These are phyloP conservation scores for Rhinatrema bivittatum DNA, from an alignment of 2,797 vertebrate genomes.

Conservation along the genomic window DNA sequence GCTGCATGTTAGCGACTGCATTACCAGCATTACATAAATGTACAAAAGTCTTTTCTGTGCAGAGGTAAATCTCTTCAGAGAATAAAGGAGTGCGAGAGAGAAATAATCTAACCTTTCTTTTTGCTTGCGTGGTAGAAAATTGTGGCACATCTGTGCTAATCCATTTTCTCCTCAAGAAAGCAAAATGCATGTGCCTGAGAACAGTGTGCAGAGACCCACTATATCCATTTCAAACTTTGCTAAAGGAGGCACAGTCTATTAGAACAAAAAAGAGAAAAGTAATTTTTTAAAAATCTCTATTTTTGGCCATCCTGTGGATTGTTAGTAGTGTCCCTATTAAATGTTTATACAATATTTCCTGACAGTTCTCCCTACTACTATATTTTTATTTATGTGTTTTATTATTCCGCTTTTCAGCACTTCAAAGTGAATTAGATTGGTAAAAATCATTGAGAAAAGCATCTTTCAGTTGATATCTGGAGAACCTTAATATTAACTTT, in stretches of 20 bases:
- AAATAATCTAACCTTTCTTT: accelerated
- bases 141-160: accelerated
- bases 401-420: too few relatives aligned
- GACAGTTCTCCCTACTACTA: too few relatives aligned
- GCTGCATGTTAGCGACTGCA: slow-evolving; percentile 53
- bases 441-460: too few relatives aligned
- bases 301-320: too few relatives aligned
- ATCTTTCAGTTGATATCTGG: too few relatives aligned
- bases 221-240: accelerated
- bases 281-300: too few relatives aligned
- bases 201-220: not conserved
- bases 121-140: accelerated
- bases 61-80: not conserved
- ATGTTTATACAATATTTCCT: too few relatives aligned
- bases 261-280: not conserved
- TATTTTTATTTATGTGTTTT: too few relatives aligned
- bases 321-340: too few relatives aligned
- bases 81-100: not conserved
- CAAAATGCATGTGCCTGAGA: not conserved
- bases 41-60: not conserved
- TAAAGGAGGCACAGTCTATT: not conserved
- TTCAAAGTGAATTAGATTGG: too few relatives aligned
- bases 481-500: too few relatives aligned
- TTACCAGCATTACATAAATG: not conserved
- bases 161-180: not conserved